Conservation (phyloP, 2,113 vertebrate species). For the Plecotus auritus region DNA sequence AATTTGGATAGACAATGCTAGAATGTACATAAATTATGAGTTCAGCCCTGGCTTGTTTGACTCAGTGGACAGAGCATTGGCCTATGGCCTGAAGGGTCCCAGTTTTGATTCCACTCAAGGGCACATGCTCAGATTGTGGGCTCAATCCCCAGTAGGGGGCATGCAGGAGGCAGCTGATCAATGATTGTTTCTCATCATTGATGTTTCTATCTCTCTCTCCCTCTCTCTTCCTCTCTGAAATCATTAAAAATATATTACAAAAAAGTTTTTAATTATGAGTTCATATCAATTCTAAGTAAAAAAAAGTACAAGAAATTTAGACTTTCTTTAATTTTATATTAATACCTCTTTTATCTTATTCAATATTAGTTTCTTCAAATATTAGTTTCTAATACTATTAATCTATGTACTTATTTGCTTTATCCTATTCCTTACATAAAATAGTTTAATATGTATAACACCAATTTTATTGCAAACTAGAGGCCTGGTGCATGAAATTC, state of each 20-base stretch:
- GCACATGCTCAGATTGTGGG: no score
- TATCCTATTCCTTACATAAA: background rate
- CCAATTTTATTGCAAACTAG: background rate
- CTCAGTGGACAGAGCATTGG: no score
- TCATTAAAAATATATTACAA: no score
- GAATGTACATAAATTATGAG: background rate
- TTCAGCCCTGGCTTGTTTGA: background rate
- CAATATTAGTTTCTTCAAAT: background rate
- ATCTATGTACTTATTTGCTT: background rate
- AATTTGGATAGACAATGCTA: background rate
- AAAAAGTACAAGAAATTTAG: background rate
- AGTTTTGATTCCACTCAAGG: no score
- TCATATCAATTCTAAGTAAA: background rate
- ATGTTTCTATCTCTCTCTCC: no score
- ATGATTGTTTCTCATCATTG: no score
- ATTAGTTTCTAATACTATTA: background rate
- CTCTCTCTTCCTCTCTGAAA: no score
- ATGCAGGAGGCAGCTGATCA: no score
- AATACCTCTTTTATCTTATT: background rate
- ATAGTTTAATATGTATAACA: background rate
- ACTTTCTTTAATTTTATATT: background rate
- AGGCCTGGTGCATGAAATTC: no score
- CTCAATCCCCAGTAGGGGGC: no score
- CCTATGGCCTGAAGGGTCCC: no score
- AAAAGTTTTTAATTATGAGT: background rate